Conservation (phyloP, 1,140 invertebrate genomes). For the Drosophila subpulchrella region DNA sequence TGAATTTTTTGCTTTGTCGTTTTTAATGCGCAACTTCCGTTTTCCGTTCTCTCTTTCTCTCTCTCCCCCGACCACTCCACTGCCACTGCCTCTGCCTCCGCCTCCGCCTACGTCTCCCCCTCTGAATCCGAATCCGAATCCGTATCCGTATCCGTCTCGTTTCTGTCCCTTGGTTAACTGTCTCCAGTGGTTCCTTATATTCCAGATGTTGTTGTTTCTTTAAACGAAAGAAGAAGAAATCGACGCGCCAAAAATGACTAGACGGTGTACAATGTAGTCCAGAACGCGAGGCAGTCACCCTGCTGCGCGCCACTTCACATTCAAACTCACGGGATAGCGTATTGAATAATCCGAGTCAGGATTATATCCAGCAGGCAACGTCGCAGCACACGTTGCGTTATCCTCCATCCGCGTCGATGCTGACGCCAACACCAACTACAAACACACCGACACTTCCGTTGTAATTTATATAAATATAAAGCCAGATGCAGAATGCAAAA, state of each 20-base stretch:
- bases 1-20: slow-evolving; percentile 83
- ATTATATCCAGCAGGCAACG: slow-evolving; percentile 85
- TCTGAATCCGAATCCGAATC: slow-evolving; percentile 18
- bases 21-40: slow-evolving; percentile 68
- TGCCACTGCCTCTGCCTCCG: background rate
- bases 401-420: slow-evolving; percentile 85
- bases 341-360: slow-evolving; percentile 85
- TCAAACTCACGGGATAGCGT: slow-evolving; percentile 89
- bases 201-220: slow-evolving; percentile 98
- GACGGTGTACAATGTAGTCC: slow-evolving; percentile 85
- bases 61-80: slow-evolving; percentile 42
- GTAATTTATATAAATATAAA: slow-evolving; percentile 82
- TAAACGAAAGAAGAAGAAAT: slow-evolving; percentile 98
- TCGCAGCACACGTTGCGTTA: slow-evolving; percentile 85
- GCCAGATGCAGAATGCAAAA: slow-evolving; percentile 36
- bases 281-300: slow-evolving; percentile 88
- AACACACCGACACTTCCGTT: slow-evolving; percentile 85
- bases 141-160: slow-evolving; percentile 36
- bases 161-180: slow-evolving; percentile 67
- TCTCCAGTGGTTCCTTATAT: slow-evolving; percentile 81
- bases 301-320: slow-evolving; percentile 88
- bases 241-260: slow-evolving; percentile 85
- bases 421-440: slow-evolving; percentile 85
- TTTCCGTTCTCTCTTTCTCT: slow-evolving; percentile 52
- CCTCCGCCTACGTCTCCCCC: slow-evolving; percentile 5